A percentile compares a stretch with the other conserved stretches of the same genome.
Evolutionary conservation across 2,797 vertebrate genomes (phyloP).

Genomic region (Falco novaeseelandiae): DNA sequence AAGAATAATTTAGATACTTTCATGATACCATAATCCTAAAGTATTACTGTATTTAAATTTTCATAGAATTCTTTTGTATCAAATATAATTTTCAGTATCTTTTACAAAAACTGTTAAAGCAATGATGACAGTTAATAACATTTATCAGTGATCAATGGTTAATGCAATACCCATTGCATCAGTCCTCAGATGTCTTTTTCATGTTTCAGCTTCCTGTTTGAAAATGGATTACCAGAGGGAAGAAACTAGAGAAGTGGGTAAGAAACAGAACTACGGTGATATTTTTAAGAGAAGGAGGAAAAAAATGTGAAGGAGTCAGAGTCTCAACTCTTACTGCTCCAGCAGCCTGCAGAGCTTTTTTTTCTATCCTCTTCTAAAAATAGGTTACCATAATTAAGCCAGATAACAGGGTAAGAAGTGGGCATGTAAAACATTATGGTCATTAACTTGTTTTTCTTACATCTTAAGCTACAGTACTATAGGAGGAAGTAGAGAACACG

Average conservation of each 20-base stretch:
- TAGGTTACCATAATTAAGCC: neutral
- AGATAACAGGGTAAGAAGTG: neutral
- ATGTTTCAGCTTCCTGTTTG: neutral
- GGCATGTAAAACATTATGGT: neutral
- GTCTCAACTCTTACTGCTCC: neutral
- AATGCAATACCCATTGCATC: neutral
- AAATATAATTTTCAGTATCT: neutral
- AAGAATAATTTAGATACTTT: slow-evolving; percentile 6
- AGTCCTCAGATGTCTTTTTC: neutral
- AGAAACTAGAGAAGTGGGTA: neutral
- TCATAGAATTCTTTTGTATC: neutral
- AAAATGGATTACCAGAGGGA: neutral
- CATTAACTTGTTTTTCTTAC: neutral
- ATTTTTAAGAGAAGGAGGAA: neutral
- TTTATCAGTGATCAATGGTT: neutral
- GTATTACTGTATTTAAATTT: neutral
- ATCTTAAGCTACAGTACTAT: neutral
- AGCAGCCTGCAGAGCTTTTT: neutral
- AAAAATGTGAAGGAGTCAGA: neutral
- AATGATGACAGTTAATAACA: neutral
- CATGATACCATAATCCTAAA: neutral
- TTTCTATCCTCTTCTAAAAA: neutral
- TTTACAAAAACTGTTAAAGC: neutral
- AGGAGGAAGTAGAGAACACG: neutral
- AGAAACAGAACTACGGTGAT: neutral